Evolutionary conservation across 64 coral and sea anemone species (phyloP).

Genomic region (Stichodactyla helianthus): DNA sequence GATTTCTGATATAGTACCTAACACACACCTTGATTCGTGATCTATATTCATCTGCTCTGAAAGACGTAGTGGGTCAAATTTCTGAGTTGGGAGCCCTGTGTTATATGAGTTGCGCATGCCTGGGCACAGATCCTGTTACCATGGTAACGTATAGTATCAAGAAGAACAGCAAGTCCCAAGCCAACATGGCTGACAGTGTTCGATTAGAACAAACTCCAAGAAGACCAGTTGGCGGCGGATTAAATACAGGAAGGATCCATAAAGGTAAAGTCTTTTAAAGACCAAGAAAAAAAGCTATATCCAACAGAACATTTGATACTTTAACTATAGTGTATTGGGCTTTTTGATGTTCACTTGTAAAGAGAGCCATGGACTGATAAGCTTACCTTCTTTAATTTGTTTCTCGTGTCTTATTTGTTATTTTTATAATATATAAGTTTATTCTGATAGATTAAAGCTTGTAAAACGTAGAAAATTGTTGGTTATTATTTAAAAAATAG

Average conservation of each 20-base stretch:
- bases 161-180: background rate
- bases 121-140: background rate
- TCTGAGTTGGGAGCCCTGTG: slow-evolving; percentile 1
- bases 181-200: slow-evolving; percentile 91
- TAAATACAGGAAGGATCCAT: slow-evolving; percentile 77
- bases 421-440: no score
- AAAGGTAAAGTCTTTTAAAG: slow-evolving; percentile 53
- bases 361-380: no score
- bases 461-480: no score
- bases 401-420: no score
- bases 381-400: no score
- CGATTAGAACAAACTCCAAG: slow-evolving; percentile 59
- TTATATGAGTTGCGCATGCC: background rate
- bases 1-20: no score
- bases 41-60: background rate
- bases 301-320: background rate
- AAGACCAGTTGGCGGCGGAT: slow-evolving; percentile 75
- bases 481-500: no score
- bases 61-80: background rate
- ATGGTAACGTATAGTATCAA: background rate
- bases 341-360: no score
- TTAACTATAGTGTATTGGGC: background rate
- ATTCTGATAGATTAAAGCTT: no score
- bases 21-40: no score
- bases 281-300: background rate